Evolutionary conservation across 2,113 vertebrate species (phyloP).

Genomic region (Pituophis catenifer): DNA sequence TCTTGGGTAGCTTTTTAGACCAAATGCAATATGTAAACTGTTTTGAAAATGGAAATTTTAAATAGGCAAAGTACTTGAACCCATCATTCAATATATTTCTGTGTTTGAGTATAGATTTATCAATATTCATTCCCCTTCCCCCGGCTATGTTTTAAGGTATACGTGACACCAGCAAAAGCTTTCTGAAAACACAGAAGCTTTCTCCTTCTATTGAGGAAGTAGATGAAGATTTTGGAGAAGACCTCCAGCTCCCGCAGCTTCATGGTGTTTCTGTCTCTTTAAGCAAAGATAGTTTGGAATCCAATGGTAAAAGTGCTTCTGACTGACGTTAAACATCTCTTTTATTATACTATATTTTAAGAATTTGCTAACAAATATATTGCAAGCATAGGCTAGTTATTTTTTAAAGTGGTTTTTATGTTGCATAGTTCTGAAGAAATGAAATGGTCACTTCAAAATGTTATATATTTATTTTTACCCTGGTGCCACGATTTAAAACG

Average conservation of each 20-base stretch:
- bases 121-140: neutral
- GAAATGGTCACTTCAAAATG: neutral
- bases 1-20: neutral
- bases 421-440: neutral
- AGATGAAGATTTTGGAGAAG: slow-evolving; percentile 56
- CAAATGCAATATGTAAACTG: neutral
- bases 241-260: slow-evolving; percentile 53
- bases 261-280: slow-evolving; percentile 54
- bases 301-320: slow-evolving; percentile 73
- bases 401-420: neutral
- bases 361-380: neutral
- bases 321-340: neutral
- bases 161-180: slow-evolving; percentile 65
- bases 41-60: neutral
- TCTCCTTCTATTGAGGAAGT: slow-evolving; percentile 67
- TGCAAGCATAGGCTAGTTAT: neutral
- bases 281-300: slow-evolving; percentile 76
- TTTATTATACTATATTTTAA: neutral
- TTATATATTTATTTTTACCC: neutral
- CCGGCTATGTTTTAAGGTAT: slow-evolving; percentile 58
- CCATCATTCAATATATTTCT: neutral
- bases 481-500: neutral
- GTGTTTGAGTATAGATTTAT: neutral
- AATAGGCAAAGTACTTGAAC: neutral
- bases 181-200: slow-evolving; percentile 73